Evolutionary conservation across 2,113 vertebrate species (phyloP).

Genomic region (Polypterus senegalus): DNA sequence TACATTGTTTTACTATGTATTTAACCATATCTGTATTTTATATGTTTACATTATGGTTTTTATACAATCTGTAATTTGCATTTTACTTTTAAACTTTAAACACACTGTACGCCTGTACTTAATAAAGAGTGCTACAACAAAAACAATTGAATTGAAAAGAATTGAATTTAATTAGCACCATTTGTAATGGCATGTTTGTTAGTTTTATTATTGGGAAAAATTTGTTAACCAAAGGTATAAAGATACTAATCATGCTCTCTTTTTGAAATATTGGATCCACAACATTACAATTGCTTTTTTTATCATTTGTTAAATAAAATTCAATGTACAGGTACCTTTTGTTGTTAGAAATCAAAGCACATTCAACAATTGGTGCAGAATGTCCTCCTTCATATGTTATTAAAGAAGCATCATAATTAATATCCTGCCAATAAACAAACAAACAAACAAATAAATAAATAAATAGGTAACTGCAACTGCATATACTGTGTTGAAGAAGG

Average conservation of each 20-base stretch:
- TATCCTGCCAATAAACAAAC: slow-evolving; percentile 18
- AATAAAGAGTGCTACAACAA: background rate
- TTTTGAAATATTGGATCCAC: background rate
- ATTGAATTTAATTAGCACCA: background rate
- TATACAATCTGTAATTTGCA: too few relatives aligned
- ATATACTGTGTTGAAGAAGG: too few relatives aligned
- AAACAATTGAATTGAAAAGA: background rate
- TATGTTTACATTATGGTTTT: too few relatives aligned
- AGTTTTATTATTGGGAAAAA: background rate
- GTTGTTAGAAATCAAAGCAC: slow-evolving; percentile 41
- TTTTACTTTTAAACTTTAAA: too few relatives aligned
- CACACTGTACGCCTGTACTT: background rate
- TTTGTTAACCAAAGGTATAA: background rate
- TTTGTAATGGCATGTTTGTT: background rate
- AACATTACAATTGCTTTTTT: background rate
- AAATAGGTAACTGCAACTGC: too few relatives aligned
- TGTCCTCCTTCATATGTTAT: slow-evolving; percentile 38
- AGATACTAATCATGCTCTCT: background rate
- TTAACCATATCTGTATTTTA: too few relatives aligned
- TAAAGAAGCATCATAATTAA: slow-evolving; percentile 25
- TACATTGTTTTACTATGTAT: too few relatives aligned
- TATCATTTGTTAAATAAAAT: slow-evolving; percentile 1
- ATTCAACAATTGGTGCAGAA: slow-evolving; percentile 40
- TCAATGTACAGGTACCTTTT: slow-evolving; percentile 40
- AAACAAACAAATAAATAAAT: too few relatives aligned